These are phyloP conservation scores for Bos taurus DNA, from an alignment of 2,113 vertebrate species.

Conservation along the genomic window DNA sequence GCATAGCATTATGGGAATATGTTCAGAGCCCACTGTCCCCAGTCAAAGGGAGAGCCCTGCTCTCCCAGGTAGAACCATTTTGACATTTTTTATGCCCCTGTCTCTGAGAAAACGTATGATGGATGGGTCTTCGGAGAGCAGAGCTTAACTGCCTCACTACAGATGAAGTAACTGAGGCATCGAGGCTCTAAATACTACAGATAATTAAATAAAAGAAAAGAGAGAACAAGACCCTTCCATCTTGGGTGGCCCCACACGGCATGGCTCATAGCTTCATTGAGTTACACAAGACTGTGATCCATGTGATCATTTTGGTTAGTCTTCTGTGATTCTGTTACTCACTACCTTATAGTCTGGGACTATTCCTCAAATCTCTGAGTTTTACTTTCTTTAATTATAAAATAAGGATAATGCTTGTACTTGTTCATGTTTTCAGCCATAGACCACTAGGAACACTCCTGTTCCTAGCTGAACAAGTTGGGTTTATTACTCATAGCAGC, in stretches of 20 bases:
- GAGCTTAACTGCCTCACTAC: neutral
- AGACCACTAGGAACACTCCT: neutral
- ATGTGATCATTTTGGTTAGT: neutral
- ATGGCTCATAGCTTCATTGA: neutral
- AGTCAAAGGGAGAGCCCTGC: neutral
- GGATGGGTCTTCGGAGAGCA: neutral
- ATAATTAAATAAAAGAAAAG: neutral
- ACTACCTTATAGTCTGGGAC: neutral
- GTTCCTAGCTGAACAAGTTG: neutral
- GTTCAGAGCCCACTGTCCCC: neutral
- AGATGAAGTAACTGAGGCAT: neutral
- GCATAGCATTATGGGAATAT: neutral
- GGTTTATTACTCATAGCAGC: neutral
- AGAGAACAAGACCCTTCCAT: neutral
- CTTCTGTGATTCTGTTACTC: neutral
- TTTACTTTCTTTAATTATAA: neutral
- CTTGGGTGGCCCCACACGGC: accelerated
- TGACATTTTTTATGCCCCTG: neutral
- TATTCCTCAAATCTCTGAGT: neutral
- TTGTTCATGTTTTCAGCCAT: neutral
- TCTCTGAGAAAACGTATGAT: neutral
- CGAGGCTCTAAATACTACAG: neutral
- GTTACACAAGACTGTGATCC: neutral
- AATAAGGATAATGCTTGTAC: neutral
- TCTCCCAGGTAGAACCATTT: neutral